These are phyloP conservation scores for Montipora efflorescens DNA, from an alignment of 64 coral and sea anemone genomes.

Conservation along the genomic window DNA sequence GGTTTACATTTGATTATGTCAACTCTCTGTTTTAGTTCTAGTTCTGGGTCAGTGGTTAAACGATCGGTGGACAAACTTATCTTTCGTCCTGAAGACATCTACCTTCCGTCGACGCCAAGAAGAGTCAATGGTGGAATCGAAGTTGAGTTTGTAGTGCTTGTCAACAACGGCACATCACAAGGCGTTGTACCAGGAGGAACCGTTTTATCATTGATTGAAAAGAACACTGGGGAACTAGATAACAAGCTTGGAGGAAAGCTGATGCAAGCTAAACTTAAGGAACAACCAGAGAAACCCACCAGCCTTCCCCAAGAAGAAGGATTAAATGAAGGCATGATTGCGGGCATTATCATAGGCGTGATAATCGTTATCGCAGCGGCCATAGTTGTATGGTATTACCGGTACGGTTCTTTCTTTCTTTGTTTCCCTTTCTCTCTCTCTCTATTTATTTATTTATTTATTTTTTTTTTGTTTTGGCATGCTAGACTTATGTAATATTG, in stretches of 20 bases:
- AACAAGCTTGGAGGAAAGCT: not conserved
- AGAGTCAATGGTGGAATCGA: not conserved
- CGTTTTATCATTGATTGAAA: not conserved
- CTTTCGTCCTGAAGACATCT: constrained; percentile 5
- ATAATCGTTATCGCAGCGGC: not conserved
- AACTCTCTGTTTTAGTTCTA: not conserved
- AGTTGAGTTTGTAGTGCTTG: constrained; percentile 12
- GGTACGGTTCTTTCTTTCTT: not conserved
- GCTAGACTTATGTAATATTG: too few relatives aligned
- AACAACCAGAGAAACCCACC: not conserved
- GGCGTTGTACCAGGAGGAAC: not conserved
- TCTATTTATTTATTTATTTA: too few relatives aligned
- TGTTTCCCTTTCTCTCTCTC: too few relatives aligned
- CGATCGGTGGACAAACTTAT: not conserved
- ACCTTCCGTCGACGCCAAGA: not conserved
- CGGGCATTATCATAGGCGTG: not conserved
- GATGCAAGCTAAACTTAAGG: not conserved
- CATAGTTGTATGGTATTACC: constrained; percentile 17
- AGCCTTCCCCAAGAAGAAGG: not conserved
- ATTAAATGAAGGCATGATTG: not conserved
- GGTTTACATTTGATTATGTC: too few relatives aligned
- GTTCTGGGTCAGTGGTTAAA: not conserved
- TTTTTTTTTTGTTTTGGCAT: too few relatives aligned
- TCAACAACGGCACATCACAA: not conserved
- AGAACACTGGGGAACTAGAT: not conserved